These are phyloP conservation scores for Nibea coibor DNA, from an alignment of 2,113 vertebrate genomes.

Conservation along the genomic window DNA sequence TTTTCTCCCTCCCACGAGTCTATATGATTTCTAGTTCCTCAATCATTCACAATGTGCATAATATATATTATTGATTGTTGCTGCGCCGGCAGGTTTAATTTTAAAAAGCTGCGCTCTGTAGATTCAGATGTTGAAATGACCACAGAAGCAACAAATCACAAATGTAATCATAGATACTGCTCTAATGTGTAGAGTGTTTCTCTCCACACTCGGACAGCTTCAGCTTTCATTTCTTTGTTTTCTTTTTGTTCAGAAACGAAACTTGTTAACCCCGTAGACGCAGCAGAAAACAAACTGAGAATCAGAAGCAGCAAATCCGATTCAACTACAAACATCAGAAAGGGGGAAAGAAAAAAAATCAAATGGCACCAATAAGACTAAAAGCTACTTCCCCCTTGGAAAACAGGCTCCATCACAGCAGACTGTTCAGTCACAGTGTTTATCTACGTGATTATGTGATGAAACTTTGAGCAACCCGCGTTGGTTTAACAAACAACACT, in stretches of 20 bases:
- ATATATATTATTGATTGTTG: conserved; percentile 50
- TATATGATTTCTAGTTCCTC: conserved; percentile 3
- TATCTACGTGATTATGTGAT: too few species aligned
- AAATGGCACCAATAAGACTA: too few species aligned
- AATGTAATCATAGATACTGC: background rate
- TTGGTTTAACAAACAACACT: too few species aligned
- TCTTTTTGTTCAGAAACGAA: background rate
- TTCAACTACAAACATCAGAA: too few species aligned
- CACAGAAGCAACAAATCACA: background rate
- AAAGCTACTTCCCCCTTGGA: too few species aligned
- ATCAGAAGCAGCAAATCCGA: too few species aligned
- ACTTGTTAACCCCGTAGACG: too few species aligned
- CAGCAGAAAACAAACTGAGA: too few species aligned
- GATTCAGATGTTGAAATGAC: background rate
- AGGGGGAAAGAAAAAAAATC: too few species aligned
- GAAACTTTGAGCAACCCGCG: too few species aligned
- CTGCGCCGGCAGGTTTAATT: conserved; percentile 24
- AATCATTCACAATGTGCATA: conserved; percentile 42
- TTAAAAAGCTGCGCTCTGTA: background rate
- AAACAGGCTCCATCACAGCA: too few species aligned
- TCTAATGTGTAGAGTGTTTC: background rate
- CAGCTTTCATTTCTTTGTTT: background rate
- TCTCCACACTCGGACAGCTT: background rate
- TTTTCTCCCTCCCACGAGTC: background rate
- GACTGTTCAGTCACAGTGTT: too few species aligned